Base-by-base conservation (phyloP, 2,797 vertebrate species). In the Parambassis ranga region DNA sequence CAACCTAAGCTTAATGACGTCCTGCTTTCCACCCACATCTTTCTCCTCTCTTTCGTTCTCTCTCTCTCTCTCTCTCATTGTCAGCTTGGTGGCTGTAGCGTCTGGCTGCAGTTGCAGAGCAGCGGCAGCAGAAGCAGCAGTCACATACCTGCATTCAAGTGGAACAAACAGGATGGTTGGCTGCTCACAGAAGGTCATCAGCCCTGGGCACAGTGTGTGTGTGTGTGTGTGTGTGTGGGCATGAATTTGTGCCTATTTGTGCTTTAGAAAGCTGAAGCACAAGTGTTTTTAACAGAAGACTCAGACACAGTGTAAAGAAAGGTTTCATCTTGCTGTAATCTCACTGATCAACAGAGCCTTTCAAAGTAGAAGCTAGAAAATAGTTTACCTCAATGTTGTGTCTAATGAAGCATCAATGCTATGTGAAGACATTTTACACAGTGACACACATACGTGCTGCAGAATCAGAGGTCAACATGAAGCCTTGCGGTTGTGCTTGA, bases 131-230 rank as follows among this genome's bases (percentile, higher is more conserved):
- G 85, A 81, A 80, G 81, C 78, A 71, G 79, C 82, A 86, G 85
- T 84, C 86, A 81, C 85, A 90, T 87, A 90, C 87, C 87, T 89
- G 90, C 87, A 76, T 77, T 90, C 89, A 88, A 89, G 88, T 92
- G 91, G 88, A 93, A 92, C 89, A 91, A 92, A 91, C 84, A 70
- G 77, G 86, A 90, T 83, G 90, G 89, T 89, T 88, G 90, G 87
- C 84, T 92, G 90, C 90, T 86, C 82, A 79, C 59, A 43, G 88
- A 92, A 92, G 91, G 91, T 92, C 90, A 89, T 90, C 83, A 72
- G 89, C 89, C 87, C 56, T 63, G 59, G 83, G 89, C 85, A 26
- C 31, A 24, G 56, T 32, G 52, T 68, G 66, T 39, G 53, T 42
- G 30, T 38, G 33, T 32, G 46, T 20, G 49, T 13, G 49, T 18